Evolutionary conservation across 2,797 vertebrate species (phyloP), one percentile per base, ranked within the genome.

Genomic region (Allobates femoralis): DNA sequence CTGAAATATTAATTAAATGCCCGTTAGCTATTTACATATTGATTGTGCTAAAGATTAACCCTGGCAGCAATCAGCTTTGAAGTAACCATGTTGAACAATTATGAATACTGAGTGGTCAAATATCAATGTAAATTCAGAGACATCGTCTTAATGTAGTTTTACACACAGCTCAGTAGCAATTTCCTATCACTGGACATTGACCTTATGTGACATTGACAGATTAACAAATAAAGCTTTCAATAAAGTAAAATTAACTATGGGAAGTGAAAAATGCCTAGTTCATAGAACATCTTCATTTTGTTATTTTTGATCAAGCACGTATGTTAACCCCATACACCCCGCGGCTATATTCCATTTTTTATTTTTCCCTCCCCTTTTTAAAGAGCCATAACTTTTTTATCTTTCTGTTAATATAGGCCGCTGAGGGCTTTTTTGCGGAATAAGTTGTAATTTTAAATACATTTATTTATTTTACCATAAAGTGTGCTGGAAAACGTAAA

Each of bases 1-100:
- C 62, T 89, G 90, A 90, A 90, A 90, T 73, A 85, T 90, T 91
- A 91, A 81, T 90, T 87, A 90, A 91, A 85, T 85, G 55, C 90
- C 84, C 89, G 87, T 88, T 50, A 73, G 19, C 76, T 92, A 73
- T 87, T 87, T 85, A 85, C 53, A 11, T 26, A 53, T 58, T 84
- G 79, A 84, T 66, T 56, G 83, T 86, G 60, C 26, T 74, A 79
- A 84, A 83, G 75, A 75, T 56, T 16, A 62, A 85, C 64, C 51
- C 78, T 89, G 23, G 62, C 56, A 69, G 86, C 69, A 66, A 58
- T 75, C 28, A 34, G 67, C 75, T 87, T 80, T 88, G 69, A 88
- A 76, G 67, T 76, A 58, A 74, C 62, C 55, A 88, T 67, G 55
- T 34, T 55, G 26, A 67, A 62, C 16, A 84, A 60, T 34, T 83